Percentiles rank a stretch among this genome's conserved stretches.
Evolutionary conservation across 23 tunicate genomes (phyloP).

Genomic region (Halocynthia aurantium): DNA sequence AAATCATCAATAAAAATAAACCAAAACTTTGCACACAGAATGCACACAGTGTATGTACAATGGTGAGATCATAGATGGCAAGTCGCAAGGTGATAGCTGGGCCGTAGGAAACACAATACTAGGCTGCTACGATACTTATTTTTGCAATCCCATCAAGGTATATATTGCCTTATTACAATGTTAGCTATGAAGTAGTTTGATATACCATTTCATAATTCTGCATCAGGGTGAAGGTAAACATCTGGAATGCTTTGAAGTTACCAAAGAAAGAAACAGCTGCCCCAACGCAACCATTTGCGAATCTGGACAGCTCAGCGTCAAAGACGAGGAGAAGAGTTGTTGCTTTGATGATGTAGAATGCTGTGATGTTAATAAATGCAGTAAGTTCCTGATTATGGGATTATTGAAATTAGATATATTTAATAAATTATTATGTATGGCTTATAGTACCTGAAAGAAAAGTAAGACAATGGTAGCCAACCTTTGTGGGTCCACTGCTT

Average conservation of each 20-base stretch:
- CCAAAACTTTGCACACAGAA: background rate
- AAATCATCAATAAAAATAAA: no score
- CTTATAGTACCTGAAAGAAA: no score
- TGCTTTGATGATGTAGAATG: constrained; percentile 37
- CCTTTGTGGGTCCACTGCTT: no score
- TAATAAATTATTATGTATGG: no score
- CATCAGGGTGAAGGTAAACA: constrained; percentile 34
- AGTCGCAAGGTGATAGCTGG: constrained; percentile 27
- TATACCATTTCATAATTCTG: background rate
- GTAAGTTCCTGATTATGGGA: background rate
- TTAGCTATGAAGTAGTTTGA: background rate
- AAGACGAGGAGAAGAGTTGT: constrained; percentile 44
- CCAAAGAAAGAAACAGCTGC: constrained; percentile 21
- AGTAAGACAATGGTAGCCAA: no score
- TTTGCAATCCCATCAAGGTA: constrained; percentile 40
- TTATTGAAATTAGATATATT: no score
- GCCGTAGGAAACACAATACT: constrained; percentile 31
- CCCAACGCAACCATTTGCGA: constrained; percentile 21
- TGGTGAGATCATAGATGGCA: constrained; percentile 25
- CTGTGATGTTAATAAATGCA: constrained; percentile 29
- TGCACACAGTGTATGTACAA: constrained; percentile 49
- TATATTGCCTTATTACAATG: background rate
- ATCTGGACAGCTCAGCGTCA: constrained; percentile 15
- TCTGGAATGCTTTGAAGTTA: constrained; percentile 44
- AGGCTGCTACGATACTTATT: constrained; percentile 53